phyloP scores from a whole-genome alignment of 2,113 vertebrate genomes.

The Bettongia penicillata region DNA sequence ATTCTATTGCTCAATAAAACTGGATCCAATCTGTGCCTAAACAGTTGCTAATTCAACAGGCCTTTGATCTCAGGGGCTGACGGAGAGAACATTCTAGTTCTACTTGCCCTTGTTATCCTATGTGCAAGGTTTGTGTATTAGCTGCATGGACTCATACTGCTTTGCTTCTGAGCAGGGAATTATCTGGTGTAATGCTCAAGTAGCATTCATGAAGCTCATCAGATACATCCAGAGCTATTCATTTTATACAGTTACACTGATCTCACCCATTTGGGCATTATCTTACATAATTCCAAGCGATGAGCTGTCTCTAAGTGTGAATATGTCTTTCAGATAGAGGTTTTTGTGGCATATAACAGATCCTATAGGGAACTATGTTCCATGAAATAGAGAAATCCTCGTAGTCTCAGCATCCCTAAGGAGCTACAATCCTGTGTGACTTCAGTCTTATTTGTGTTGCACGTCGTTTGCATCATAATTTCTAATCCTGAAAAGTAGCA shows the following conservation, averaged over 20 bases:
- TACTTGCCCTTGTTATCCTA: background rate
- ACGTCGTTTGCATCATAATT: background rate
- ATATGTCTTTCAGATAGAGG: background rate
- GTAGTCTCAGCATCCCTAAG: background rate
- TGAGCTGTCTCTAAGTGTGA: background rate
- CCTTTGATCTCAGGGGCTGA: background rate
- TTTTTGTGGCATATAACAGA: background rate
- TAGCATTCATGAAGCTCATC: background rate
- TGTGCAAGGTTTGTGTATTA: background rate
- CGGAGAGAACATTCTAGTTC: background rate
- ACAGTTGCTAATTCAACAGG: background rate
- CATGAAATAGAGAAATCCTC: background rate
- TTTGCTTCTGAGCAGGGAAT: background rate
- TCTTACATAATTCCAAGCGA: background rate
- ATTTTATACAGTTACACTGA: background rate
- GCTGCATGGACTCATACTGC: background rate
- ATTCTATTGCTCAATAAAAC: background rate
- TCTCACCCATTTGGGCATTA: background rate
- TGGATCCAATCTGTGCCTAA: background rate
- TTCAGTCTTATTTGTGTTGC: background rate
- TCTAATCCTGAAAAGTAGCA: background rate
- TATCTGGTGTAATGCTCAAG: background rate
- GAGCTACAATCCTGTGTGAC: background rate
- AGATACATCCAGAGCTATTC: background rate
- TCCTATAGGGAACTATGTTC: background rate